A percentile compares a stretch with the other conserved stretches of the same genome.
phyloP scores from a whole-genome alignment of 1,140 invertebrate genomes.

The Cherax quadricarinatus region DNA sequence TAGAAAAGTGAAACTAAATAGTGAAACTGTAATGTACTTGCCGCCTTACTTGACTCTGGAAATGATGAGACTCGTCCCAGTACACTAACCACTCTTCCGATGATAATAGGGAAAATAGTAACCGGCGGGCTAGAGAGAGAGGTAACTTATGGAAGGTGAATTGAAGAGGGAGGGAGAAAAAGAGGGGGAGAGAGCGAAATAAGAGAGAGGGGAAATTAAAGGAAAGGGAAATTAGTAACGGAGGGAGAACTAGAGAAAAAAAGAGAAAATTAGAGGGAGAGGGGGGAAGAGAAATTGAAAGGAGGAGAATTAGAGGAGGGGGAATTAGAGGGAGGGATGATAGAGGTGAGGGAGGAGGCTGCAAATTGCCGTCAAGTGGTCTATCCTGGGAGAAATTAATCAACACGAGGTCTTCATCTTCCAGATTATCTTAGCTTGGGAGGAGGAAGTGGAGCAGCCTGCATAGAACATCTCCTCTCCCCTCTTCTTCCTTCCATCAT shows the following conservation, averaged over 20 bases:
- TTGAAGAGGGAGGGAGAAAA: too few relatives aligned
- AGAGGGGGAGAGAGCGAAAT: not conserved
- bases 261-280: not conserved
- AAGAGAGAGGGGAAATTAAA: not conserved
- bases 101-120: too few relatives aligned
- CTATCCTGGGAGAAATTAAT: conserved; percentile 7
- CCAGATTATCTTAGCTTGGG: not conserved
- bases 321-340: not conserved
- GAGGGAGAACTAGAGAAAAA: not conserved
- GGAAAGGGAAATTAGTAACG: not conserved
- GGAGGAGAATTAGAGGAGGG: not conserved
- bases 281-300: not conserved
- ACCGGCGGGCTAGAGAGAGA: too few relatives aligned
- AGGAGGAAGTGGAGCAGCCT: not conserved
- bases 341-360: not conserved
- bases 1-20: too few relatives aligned
- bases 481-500: not conserved
- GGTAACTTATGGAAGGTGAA: too few relatives aligned
- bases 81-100: too few relatives aligned
- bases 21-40: too few relatives aligned
- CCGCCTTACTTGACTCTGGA: too few relatives aligned
- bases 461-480: not conserved
- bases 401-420: conserved; percentile 16
- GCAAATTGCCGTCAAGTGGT: not conserved
- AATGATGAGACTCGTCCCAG: too few relatives aligned